These are phyloP conservation scores for Punctoribates punctum DNA, from an alignment of 2,888 invertebrate species.

Conservation along the genomic window DNA sequence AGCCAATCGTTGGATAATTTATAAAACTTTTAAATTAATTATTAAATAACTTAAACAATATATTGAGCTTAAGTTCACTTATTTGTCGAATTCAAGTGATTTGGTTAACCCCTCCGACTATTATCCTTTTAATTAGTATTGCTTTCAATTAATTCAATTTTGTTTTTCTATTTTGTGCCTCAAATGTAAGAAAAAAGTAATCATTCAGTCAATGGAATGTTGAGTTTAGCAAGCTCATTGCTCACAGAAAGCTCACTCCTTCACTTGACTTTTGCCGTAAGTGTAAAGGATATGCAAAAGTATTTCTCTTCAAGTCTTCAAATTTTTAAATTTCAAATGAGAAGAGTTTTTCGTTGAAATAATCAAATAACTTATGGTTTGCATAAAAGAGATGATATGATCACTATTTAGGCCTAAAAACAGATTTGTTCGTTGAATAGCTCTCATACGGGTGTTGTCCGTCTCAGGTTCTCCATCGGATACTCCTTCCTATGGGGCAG, in stretches of 20 bases:
- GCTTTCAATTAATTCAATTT: neutral
- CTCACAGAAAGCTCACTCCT: no score
- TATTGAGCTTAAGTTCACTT: conserved; percentile 22
- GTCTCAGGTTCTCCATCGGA: conserved; percentile 46
- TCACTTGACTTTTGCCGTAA: no score
- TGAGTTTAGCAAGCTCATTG: no score
- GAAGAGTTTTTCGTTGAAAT: no score
- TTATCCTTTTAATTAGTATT: neutral
- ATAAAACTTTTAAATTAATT: neutral
- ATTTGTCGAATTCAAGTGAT: neutral
- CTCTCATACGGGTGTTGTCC: conserved; percentile 48
- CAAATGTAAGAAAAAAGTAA: no score
- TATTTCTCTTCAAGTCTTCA: no score
- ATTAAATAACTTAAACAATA: neutral
- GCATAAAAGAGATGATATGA: neutral
- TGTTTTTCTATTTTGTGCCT: no score
- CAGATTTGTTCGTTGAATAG: neutral
- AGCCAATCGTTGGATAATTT: conserved; percentile 1
- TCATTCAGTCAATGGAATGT: no score
- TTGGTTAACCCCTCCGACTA: neutral
- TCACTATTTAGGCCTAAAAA: neutral
- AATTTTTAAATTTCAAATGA: no score
- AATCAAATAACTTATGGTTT: neutral
- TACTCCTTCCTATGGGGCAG: conserved; percentile 32
- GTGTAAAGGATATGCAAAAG: no score